These are phyloP conservation scores for Brachirus orientalis DNA, from an alignment of 2,113 vertebrate species.

Conservation along the genomic window DNA sequence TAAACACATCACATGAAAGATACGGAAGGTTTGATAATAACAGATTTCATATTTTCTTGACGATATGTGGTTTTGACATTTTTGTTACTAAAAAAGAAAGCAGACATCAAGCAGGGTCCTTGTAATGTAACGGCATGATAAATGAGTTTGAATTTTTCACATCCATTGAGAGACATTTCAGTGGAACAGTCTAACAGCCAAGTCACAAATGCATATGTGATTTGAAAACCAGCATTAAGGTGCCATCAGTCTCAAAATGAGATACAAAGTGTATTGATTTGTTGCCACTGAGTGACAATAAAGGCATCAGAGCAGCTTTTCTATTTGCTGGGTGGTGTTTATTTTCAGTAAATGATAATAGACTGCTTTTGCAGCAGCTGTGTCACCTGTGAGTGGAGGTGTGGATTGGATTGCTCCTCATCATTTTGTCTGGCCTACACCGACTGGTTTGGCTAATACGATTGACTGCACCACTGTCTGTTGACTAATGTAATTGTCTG, in stretches of 20 bases:
- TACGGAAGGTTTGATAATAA: too few relatives aligned
- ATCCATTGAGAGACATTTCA: background rate
- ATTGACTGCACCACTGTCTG: slow-evolving; percentile 73
- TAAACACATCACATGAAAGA: too few relatives aligned
- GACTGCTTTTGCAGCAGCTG: slow-evolving; percentile 66
- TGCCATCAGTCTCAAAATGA: slow-evolving; percentile 27
- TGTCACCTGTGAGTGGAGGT: slow-evolving; percentile 61
- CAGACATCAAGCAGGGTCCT: background rate
- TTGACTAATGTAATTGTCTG: slow-evolving; percentile 74
- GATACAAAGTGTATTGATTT: slow-evolving; percentile 54
- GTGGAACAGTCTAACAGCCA: slow-evolving; percentile 15
- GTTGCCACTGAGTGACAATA: slow-evolving; percentile 36
- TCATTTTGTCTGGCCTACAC: slow-evolving; percentile 48
- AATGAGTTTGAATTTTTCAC: background rate
- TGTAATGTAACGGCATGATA: background rate
- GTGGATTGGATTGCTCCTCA: slow-evolving; percentile 73
- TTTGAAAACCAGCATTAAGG: slow-evolving; percentile 35
- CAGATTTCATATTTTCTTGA: too few relatives aligned
- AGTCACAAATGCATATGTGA: slow-evolving; percentile 29
- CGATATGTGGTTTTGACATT: background rate
- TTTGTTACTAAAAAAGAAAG: background rate
- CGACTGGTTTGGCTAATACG: slow-evolving; percentile 62
- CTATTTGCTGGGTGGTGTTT: slow-evolving; percentile 44
- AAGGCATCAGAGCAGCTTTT: slow-evolving; percentile 42
- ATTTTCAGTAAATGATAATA: slow-evolving; percentile 62